A percentile compares a stretch with the other conserved stretches of the same genome.
phyloP scores from a whole-genome alignment of 2,888 invertebrate genomes.

The Coremacera marginata region DNA sequence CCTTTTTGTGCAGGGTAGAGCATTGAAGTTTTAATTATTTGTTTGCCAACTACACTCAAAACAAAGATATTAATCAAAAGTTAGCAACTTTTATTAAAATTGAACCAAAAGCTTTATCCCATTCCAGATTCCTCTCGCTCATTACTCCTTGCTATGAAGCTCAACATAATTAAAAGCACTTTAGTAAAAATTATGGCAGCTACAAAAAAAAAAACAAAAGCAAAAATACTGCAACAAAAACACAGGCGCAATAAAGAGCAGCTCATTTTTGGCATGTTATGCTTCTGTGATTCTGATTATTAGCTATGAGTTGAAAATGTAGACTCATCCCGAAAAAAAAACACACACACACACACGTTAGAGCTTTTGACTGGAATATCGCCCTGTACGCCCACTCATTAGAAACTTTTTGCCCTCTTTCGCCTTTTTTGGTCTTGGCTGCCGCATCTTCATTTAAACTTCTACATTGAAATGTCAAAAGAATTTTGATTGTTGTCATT shows the following conservation, averaged over 20 bases:
- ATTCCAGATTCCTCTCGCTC: neutral
- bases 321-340: neutral
- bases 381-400: neutral
- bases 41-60: conserved; percentile 9
- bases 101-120: neutral
- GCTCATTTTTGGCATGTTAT: conserved; percentile 3
- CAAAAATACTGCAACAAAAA: neutral
- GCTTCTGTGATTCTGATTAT: conserved; percentile 29
- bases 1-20: neutral
- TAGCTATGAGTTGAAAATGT: conserved; percentile 1
- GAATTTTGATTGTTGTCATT: conserved; percentile 34
- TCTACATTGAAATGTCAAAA: conserved; percentile 33
- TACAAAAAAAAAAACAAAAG: neutral
- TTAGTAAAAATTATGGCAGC: conserved; percentile 16
- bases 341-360: no score
- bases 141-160: no score
- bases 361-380: neutral
- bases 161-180: conserved; percentile 24
- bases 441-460: conserved; percentile 24
- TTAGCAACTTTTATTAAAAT: conserved; percentile 7
- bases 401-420: neutral
- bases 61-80: conserved; percentile 15
- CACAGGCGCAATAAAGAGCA: neutral
- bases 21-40: conserved; percentile 7
- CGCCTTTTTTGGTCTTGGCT: neutral